These are phyloP conservation scores for Podarcis muralis DNA, from an alignment of 2,113 vertebrate genomes.

Conservation along the genomic window DNA sequence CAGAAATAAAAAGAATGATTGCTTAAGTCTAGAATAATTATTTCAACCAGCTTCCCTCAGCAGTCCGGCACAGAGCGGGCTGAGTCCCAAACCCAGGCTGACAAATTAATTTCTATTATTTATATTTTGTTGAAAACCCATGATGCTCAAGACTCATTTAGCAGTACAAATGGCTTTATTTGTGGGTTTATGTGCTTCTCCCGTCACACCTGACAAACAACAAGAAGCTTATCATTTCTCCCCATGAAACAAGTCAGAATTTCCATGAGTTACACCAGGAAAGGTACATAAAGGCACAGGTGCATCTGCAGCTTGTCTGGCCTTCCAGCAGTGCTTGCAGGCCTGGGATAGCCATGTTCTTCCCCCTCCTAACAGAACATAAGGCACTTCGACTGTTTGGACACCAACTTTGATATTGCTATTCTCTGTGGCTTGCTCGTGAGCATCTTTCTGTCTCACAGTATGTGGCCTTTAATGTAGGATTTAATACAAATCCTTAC, in stretches of 20 bases:
- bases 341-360: neutral
- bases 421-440: neutral
- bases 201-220: slow-evolving; percentile 32
- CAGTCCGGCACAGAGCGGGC: slow-evolving; percentile 54
- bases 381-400: neutral
- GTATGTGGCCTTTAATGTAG: no score
- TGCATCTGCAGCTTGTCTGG: slow-evolving; percentile 1
- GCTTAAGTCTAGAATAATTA: slow-evolving; percentile 78
- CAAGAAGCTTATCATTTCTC: slow-evolving; percentile 15
- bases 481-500: no score
- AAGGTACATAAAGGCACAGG: slow-evolving; percentile 6
- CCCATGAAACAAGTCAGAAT: slow-evolving; percentile 2
- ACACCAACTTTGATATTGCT: neutral
- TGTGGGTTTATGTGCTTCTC: slow-evolving; percentile 39
- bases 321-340: slow-evolving; percentile 23
- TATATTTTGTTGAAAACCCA: slow-evolving; percentile 69
- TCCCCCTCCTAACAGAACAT: neutral
- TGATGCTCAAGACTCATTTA: slow-evolving; percentile 45
- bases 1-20: slow-evolving; percentile 77
- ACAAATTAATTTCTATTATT: slow-evolving; percentile 80
- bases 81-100: slow-evolving; percentile 53
- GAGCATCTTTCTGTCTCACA: neutral
- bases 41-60: slow-evolving; percentile 75
- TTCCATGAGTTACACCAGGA: neutral
- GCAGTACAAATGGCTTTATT: slow-evolving; percentile 53